Percentiles rank a stretch among this genome's conserved stretches.
These are phyloP conservation scores for Hymenopus coronatus DNA, from an alignment of 2,888 invertebrate genomes.

Conservation along the genomic window DNA sequence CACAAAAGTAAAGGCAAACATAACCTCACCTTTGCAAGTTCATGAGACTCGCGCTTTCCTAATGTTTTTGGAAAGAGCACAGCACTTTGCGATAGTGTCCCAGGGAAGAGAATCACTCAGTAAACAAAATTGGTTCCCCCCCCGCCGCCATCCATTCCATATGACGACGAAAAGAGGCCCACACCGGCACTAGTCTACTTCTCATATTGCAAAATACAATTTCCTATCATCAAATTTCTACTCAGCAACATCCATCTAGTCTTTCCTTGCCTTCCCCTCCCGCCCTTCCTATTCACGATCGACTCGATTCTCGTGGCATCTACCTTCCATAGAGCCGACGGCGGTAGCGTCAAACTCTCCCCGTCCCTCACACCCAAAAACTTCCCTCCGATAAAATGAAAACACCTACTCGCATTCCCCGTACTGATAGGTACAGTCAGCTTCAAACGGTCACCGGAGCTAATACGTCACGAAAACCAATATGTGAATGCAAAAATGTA, in stretches of 20 bases:
- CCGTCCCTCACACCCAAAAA: neutral
- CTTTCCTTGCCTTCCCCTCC: neutral
- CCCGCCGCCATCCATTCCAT: neutral
- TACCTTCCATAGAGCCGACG: neutral
- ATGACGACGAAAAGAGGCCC: neutral
- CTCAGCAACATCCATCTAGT: slow-evolving; percentile 13
- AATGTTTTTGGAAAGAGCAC: neutral
- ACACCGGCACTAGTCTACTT: neutral
- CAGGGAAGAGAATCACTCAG: slow-evolving; percentile 1
- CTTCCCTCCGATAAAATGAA: neutral
- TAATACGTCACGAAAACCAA: too few relatives aligned
- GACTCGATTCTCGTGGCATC: neutral
- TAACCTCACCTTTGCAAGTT: neutral
- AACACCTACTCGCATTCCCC: neutral
- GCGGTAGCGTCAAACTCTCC: neutral
- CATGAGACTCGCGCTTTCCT: neutral
- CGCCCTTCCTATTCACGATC: neutral
- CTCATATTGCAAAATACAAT: slow-evolving; percentile 29
- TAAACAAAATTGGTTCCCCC: slow-evolving; percentile 4
- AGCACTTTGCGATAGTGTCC: neutral
- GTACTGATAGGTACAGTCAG: neutral
- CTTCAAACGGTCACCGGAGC: too few relatives aligned
- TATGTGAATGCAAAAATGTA: too few relatives aligned
- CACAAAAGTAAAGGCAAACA: neutral
- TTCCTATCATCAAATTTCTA: slow-evolving; percentile 32